These are phyloP conservation scores for Drosophila subquinaria DNA, from an alignment of 2,888 invertebrate species.

Conservation along the genomic window DNA sequence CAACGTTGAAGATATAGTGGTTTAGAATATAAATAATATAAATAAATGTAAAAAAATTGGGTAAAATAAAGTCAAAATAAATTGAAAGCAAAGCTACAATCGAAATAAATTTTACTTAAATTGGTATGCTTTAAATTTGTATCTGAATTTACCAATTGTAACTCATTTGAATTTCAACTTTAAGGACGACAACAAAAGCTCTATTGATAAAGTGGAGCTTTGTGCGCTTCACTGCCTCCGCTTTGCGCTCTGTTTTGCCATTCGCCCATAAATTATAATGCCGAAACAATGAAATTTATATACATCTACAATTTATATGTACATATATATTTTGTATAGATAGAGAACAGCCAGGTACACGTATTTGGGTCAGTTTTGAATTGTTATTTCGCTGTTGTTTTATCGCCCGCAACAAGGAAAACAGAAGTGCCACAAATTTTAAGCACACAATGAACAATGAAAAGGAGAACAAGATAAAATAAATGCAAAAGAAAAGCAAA, in stretches of 20 bases:
- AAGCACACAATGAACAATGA: conserved; percentile 24
- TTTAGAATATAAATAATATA: too few species aligned
- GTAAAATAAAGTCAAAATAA: background rate
- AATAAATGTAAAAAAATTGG: too few species aligned
- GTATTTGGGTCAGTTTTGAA: conserved; percentile 70
- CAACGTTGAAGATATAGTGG: too few species aligned
- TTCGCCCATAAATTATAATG: conserved; percentile 64
- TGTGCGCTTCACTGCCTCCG: conserved; percentile 54
- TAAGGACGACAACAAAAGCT: conserved; percentile 34
- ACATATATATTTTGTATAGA: conserved; percentile 1
- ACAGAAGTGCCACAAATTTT: conserved; percentile 73
- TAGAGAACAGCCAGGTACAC: conserved; percentile 17
- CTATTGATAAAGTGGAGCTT: conserved; percentile 51
- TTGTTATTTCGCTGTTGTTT: conserved; percentile 31
- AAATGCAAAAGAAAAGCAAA: background rate
- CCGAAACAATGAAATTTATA: conserved; percentile 56
- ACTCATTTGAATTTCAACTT: conserved; percentile 26
- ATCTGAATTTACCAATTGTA: conserved; percentile 5
- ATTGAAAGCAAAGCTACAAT: background rate
- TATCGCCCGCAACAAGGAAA: conserved; percentile 55
- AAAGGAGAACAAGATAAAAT: background rate
- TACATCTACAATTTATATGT: background rate
- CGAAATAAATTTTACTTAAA: background rate
- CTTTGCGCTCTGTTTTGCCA: conserved; percentile 28
- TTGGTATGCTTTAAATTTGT: background rate